phyloP scores from a whole-genome alignment of 2,113 vertebrate genomes.

The Rafetus swinhoei region DNA sequence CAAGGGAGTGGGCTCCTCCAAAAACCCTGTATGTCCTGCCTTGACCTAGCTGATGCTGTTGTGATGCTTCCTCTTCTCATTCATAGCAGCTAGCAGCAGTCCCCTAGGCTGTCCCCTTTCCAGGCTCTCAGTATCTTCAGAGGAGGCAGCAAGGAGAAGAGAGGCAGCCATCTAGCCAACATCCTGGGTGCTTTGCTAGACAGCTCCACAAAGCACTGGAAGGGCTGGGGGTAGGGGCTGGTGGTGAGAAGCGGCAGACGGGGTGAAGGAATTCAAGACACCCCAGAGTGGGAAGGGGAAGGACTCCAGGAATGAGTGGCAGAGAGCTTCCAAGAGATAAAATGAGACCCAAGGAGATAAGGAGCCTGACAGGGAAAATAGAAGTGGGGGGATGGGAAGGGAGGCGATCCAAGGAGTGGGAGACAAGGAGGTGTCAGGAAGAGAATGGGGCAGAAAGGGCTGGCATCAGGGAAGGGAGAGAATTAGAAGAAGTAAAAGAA shows the following conservation, averaged over 20 bases:
- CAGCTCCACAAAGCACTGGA: neutral
- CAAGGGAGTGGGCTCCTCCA: neutral
- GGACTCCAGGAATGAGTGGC: neutral
- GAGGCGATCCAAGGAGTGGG: neutral
- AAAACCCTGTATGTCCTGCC: neutral
- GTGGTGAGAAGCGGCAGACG: neutral
- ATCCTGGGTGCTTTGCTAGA: neutral
- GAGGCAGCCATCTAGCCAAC: neutral
- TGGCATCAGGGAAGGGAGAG: neutral
- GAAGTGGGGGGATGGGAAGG: neutral
- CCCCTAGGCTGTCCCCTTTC: neutral
- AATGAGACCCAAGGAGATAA: neutral
- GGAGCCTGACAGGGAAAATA: neutral
- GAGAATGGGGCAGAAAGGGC: neutral
- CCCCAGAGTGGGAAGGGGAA: neutral
- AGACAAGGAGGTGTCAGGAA: neutral
- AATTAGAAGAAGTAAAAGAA: neutral
- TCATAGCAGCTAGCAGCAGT: neutral
- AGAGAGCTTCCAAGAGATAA: neutral
- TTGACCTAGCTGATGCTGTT: fast-evolving
- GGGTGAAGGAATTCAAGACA: neutral
- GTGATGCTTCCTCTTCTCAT: neutral
- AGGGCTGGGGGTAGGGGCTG: neutral
- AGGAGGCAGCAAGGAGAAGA: neutral
- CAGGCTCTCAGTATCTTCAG: fast-evolving